Evolutionary conservation across 1,140 invertebrate genomes (phyloP).

Genomic region (Diorhabda carinulata): DNA sequence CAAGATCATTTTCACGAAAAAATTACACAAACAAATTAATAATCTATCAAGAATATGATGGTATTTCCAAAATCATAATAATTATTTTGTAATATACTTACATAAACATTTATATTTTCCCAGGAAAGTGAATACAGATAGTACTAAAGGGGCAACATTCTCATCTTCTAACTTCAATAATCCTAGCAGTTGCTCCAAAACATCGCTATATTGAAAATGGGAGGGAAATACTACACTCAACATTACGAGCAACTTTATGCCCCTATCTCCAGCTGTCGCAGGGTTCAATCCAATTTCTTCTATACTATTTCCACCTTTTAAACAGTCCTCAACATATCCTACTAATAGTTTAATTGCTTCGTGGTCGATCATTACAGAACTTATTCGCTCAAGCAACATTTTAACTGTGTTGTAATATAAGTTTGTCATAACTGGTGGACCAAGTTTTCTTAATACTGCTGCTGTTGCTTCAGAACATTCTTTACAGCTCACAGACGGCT

Average conservation of each 20-base stretch:
- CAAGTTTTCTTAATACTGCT: conserved; percentile 87
- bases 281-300: conserved; percentile 75
- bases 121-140: conserved; percentile 81
- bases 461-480: conserved; percentile 82
- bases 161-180: conserved; percentile 79
- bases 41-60: too few relatives aligned
- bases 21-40: too few relatives aligned
- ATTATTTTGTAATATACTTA: conserved; percentile 44
- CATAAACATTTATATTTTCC: conserved; percentile 80
- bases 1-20: too few relatives aligned
- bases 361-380: conserved; percentile 92
- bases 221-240: conserved; percentile 88
- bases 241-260: conserved; percentile 75
- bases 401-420: conserved; percentile 91
- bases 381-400: conserved; percentile 88
- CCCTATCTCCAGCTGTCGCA: conserved; percentile 76
- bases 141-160: conserved; percentile 73
- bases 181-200: conserved; percentile 73
- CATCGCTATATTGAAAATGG: conserved; percentile 84
- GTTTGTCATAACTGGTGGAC: conserved; percentile 90
- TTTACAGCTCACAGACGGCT: conserved; percentile 83
- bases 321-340: conserved; percentile 65
- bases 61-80: too few relatives aligned
- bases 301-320: conserved; percentile 63
- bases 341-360: conserved; percentile 74